phyloP scores from a whole-genome alignment of 2,888 invertebrate genomes.

The Biston stratarius region DNA sequence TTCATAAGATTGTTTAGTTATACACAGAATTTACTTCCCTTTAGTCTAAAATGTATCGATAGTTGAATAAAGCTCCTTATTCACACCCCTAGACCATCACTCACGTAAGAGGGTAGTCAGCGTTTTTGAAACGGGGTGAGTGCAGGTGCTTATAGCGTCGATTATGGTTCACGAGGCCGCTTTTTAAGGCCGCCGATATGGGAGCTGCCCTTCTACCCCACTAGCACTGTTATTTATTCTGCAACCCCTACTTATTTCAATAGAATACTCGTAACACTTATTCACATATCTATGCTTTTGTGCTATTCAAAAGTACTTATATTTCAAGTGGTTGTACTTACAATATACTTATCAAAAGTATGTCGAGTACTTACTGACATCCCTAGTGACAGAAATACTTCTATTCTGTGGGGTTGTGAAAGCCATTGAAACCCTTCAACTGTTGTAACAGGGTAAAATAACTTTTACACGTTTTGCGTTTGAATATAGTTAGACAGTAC shows the following conservation, averaged over 20 bases:
- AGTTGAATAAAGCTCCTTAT: constrained; percentile 22
- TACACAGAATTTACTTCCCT: not conserved
- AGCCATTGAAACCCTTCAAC: constrained; percentile 5
- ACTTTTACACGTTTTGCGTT: not conserved
- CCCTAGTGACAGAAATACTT: too few relatives aligned
- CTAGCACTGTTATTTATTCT: not conserved
- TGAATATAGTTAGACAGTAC: not conserved
- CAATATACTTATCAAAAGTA: constrained; percentile 4
- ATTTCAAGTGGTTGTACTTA: too few relatives aligned
- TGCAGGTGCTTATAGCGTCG: constrained; percentile 62
- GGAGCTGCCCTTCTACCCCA: constrained; percentile 34
- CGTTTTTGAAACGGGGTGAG: constrained; percentile 81
- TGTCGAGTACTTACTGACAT: not conserved
- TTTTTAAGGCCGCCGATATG: constrained; percentile 40
- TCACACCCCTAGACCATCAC: constrained; percentile 46
- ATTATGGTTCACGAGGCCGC: constrained; percentile 47
- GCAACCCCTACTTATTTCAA: too few relatives aligned
- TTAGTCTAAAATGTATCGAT: constrained; percentile 12
- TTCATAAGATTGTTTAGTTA: not conserved
- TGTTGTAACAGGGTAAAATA: constrained; percentile 9
- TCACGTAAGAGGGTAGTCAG: constrained; percentile 73
- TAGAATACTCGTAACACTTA: too few relatives aligned
- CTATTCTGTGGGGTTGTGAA: not conserved
- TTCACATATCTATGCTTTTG: too few relatives aligned
- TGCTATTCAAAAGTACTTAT: too few relatives aligned